These are phyloP conservation scores for Papilio aristodemus DNA, from an alignment of 1,140 invertebrate genomes.

Conservation along the genomic window DNA sequence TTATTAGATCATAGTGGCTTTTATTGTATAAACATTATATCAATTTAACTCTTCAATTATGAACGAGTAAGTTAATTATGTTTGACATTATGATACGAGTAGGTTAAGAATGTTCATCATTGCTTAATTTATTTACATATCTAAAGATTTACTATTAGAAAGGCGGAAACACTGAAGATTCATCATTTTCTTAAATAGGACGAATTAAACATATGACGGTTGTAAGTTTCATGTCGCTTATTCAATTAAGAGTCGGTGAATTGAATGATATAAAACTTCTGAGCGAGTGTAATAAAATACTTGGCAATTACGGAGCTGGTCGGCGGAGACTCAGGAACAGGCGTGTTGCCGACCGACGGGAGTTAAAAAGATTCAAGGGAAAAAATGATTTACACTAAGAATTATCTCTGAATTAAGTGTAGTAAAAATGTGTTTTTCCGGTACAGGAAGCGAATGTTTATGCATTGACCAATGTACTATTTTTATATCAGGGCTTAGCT, in stretches of 20 bases:
- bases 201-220: constrained; percentile 66
- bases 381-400: background rate
- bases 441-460: too few relatives aligned
- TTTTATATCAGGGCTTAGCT: too few relatives aligned
- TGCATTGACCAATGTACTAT: too few relatives aligned
- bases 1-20: too few relatives aligned
- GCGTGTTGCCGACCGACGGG: background rate
- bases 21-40: too few relatives aligned
- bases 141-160: background rate
- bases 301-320: constrained; percentile 68
- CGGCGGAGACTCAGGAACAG: constrained; percentile 37
- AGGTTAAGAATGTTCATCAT: too few relatives aligned
- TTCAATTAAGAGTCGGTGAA: constrained; percentile 74
- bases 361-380: background rate
- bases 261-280: constrained; percentile 77
- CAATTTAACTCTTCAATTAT: too few relatives aligned
- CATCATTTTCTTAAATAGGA: constrained; percentile 60
- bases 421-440: background rate
- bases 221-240: constrained; percentile 75
- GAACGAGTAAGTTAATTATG: too few relatives aligned
- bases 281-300: constrained; percentile 72
- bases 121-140: too few relatives aligned
- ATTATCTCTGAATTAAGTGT: background rate
- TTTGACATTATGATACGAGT: too few relatives aligned
- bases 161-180: constrained; percentile 32